Base-by-base conservation (phyloP, 2,797 vertebrate genomes). In the Fistularia tabacaria region DNA sequence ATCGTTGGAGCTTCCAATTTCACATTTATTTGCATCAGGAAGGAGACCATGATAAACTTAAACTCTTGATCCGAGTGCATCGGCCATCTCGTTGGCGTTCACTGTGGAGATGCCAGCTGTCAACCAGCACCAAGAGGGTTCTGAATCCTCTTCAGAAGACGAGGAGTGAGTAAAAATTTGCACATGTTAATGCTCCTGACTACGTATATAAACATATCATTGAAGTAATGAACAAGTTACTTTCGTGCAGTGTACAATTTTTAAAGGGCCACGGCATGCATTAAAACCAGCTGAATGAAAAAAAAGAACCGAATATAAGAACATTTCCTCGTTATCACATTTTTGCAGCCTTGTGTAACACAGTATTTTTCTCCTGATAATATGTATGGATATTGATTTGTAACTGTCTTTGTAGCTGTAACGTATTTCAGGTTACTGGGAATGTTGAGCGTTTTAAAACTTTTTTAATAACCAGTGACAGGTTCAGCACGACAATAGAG, bases 51-150 rank as follows among this genome's bases (percentile, higher is more conserved):
- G 73, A 41, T 81, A 49, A 69, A 72, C 74, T 42, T 80, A 48
- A 49, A 71, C 59, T 74, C 73, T 47, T 79, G 69, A 84, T 68
- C 59, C 62, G 66, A 51, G 77, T 25, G 25, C 25, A 25, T 25
- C 25, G 65, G 66, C 68, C 66, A 75, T 74, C 74, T 76, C 7
- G 58, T 51, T 49, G 38, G 9, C 44, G 49, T 46, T 65, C n/a
- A 44, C 69, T 46, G 58, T 83, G 81, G 91, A 91, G 79, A 97
- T 98, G 94, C 94, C 93, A 57, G 84, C 85, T 49, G 92, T 90
- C 71, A 89, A 83, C 85, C 87, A 73, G 82, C 92, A 89, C 70
- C 85, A 92, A 77, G 92, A 93, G 62, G 92, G 93, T 85, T 86
- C 77, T 0, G 90, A 87, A 51, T 89, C 89, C 25, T 91, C 89